Evolutionary conservation across 2,888 invertebrate genomes (phyloP), one percentile per base, ranked within the genome.

Genomic region (Hirtodrosophila alboralis): DNA sequence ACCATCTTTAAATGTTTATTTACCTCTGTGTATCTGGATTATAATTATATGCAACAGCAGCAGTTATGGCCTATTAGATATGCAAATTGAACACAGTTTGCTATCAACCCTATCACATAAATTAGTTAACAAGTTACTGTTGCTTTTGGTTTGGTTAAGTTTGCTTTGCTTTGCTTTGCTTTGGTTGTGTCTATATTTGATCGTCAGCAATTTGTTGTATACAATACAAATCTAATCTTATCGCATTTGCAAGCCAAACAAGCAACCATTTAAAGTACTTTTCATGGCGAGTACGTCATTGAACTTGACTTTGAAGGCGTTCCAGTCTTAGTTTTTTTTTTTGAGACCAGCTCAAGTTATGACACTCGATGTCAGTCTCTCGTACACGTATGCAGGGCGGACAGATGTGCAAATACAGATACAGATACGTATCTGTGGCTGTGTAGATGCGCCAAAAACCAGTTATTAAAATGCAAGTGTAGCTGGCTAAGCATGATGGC

Each of bases 281-380:
- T 54, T 49, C 74, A 64, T 49, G 57, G 60, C 51, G 31, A 66
- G 61, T 66, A 70, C 80, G 77, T 86, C 84, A 81, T 83, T 81
- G 80, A 86, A 81, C 80, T 81, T 81, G 80, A 80, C 84, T 84
- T 84, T 85, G 84, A 86, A 80, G 84, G 84, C 74, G 86, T 78
- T 78, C 67, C 71, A 75, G 71, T 78, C 49, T 69, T 54, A 64
- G 83, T 51, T 73, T 61, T 43, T 45, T 79, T 51, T 73, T 61
- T 43, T 45, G 70, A 54, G 43, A 44, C 44, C 49, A 51, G 57
- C 66, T 65, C 64, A 64, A 53, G 61, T 68, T 73, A 68, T 80
- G 80, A 61, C 78, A 69, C 63, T 75, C 69, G 60, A 63, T 63
- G 83, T 83, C 85, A 75, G 61, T 52, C 40, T 52, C 40, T 45